Evolutionary conservation across 2,113 vertebrate genomes (phyloP).

Genomic region (Nipponia nippon): DNA sequence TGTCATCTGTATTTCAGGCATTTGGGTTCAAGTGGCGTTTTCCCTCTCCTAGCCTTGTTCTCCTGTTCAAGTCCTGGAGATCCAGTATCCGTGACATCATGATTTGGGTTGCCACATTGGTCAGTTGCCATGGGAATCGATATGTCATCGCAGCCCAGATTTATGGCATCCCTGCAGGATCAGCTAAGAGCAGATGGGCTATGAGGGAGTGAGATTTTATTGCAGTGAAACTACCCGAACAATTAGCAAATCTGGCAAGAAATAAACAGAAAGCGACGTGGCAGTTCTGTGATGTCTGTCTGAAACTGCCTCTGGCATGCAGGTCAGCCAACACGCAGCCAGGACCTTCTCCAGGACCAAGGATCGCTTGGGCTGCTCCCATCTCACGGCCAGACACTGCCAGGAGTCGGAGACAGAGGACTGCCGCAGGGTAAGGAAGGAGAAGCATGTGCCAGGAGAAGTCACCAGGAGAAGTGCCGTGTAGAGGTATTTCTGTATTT

Average conservation of each 20-base stretch:
- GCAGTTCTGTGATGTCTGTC: background rate
- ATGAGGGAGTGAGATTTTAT: constrained; percentile 61
- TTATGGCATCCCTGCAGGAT: constrained; percentile 62
- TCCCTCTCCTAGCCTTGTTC: background rate
- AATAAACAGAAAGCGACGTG: constrained; percentile 28
- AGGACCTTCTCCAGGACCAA: background rate
- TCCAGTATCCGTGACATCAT: constrained; percentile 4
- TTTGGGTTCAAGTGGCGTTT: background rate
- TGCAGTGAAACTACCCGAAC: constrained; percentile 39
- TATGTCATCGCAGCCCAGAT: constrained; percentile 46
- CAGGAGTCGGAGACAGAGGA: background rate
- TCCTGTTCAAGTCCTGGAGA: background rate
- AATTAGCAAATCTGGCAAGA: constrained; percentile 57
- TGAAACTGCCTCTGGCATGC: background rate
- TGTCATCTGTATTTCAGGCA: background rate
- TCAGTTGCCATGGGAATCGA: constrained; percentile 61
- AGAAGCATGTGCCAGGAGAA: background rate
- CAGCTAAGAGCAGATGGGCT: constrained; percentile 63
- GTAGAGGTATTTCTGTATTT: background rate
- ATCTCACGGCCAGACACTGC: background rate
- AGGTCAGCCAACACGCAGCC: background rate
- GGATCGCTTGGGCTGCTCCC: background rate
- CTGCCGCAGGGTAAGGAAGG: background rate
- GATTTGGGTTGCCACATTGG: constrained; percentile 36
- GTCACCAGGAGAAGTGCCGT: background rate